A percentile compares a stretch with the other conserved stretches of the same genome.
Evolutionary conservation across 1,140 invertebrate species (phyloP).

Genomic region (Microplitis mediator): DNA sequence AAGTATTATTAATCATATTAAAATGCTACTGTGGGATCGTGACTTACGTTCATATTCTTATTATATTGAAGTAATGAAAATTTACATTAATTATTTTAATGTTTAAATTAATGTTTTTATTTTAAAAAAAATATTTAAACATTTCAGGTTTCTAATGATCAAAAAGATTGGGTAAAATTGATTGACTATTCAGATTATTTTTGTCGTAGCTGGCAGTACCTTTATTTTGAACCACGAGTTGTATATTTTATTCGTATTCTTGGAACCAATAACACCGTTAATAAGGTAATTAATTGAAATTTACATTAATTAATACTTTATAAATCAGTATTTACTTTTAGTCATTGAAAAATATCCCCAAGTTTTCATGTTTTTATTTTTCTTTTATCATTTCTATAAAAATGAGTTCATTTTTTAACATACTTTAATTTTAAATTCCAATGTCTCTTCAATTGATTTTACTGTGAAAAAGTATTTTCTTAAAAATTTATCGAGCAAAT

Average conservation of each 20-base stretch:
- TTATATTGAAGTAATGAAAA: slow-evolving; percentile 76
- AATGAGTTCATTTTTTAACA: too few species aligned
- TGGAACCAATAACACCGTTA: slow-evolving; percentile 94
- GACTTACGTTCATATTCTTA: slow-evolving; percentile 96
- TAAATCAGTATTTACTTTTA: too few species aligned
- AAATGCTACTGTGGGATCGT: slow-evolving; percentile 92
- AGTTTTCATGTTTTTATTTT: too few species aligned
- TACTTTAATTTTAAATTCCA: too few species aligned
- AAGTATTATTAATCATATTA: slow-evolving; percentile 92
- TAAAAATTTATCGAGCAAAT: too few species aligned
- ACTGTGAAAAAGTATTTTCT: too few species aligned
- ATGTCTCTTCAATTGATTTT: too few species aligned
- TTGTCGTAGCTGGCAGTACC: slow-evolving; percentile 95
- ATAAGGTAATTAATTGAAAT: slow-evolving; percentile 68
- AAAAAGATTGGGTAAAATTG: slow-evolving; percentile 91
- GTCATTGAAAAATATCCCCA: too few species aligned
- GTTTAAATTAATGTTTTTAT: neutral
- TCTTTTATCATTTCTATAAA: too few species aligned
- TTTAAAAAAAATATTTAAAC: slow-evolving; percentile 10
- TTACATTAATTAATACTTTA: neutral
- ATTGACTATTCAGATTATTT: slow-evolving; percentile 90
- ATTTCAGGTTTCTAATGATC: slow-evolving; percentile 84
- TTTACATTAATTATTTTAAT: neutral
- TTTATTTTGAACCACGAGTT: slow-evolving; percentile 90
- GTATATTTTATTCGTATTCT: slow-evolving; percentile 89